Conservation (phyloP, 2,113 vertebrate genomes). For the Jaculus jaculus region DNA sequence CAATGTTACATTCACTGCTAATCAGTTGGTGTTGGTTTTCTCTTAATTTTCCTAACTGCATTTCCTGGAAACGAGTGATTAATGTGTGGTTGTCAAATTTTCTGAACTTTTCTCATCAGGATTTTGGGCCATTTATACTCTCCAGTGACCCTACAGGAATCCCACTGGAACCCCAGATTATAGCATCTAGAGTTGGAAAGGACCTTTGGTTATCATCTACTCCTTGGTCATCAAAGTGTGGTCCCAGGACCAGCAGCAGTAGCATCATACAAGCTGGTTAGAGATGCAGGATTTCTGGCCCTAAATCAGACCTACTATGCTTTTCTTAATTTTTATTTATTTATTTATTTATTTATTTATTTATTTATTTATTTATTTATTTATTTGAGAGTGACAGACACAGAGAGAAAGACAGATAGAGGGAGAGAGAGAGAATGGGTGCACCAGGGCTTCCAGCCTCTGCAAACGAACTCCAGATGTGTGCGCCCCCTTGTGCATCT, state of each 20-base stretch:
- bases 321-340: no score
- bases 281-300: not conserved
- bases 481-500: no score
- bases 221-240: not conserved
- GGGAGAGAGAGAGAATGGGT: no score
- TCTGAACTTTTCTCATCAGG: not conserved
- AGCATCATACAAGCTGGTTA: not conserved
- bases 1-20: not conserved
- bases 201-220: not conserved
- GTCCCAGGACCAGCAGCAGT: not conserved
- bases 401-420: no score
- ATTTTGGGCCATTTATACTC: not conserved
- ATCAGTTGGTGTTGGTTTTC: not conserved
- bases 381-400: no score
- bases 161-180: not conserved
- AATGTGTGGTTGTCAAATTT: not conserved
- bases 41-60: not conserved
- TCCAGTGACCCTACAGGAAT: not conserved
- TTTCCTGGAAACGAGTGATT: constrained; percentile 20
- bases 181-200: not conserved
- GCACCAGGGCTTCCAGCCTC: no score
- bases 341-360: no score
- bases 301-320: not conserved
- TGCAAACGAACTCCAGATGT: no score
- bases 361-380: no score